A percentile compares a stretch with the other conserved stretches of the same genome.
Evolutionary conservation across 2,888 invertebrate species (phyloP).

Genomic region (Orthosia cruda): DNA sequence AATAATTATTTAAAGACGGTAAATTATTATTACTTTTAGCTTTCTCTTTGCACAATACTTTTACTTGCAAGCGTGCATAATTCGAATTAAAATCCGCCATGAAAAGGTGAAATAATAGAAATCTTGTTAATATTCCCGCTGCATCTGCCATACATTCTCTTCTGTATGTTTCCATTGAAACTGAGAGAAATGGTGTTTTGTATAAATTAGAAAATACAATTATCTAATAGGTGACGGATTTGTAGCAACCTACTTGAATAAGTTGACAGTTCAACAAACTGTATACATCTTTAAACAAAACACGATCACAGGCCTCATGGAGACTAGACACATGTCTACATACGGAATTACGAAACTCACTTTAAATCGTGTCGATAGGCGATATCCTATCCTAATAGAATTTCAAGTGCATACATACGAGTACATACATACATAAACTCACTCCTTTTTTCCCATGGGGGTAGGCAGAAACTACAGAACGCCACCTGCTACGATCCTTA

Average conservation of each 20-base stretch:
- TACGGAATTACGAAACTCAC: not conserved
- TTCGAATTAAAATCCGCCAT: slow-evolving; percentile 50
- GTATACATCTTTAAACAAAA: not conserved
- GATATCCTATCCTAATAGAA: too few species aligned
- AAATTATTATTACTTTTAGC: slow-evolving; percentile 14
- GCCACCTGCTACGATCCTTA: too few species aligned
- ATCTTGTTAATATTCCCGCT: slow-evolving; percentile 60
- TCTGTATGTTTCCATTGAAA: slow-evolving; percentile 33
- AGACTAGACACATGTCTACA: not conserved
- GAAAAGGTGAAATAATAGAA: slow-evolving; percentile 56
- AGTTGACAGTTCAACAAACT: not conserved
- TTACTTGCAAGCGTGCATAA: slow-evolving; percentile 39
- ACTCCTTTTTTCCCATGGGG: too few species aligned
- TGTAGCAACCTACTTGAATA: slow-evolving; percentile 8
- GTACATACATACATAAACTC: too few species aligned
- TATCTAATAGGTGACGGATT: slow-evolving; percentile 29
- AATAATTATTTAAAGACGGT: slow-evolving; percentile 3
- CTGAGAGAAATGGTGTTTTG: slow-evolving; percentile 24
- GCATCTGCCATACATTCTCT: slow-evolving; percentile 48
- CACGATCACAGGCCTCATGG: not conserved
- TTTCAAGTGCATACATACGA: too few species aligned
- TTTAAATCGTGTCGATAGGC: too few species aligned
- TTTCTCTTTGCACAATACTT: slow-evolving; percentile 52
- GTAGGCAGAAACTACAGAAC: too few species aligned
- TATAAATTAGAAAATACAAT: slow-evolving; percentile 61